These are phyloP conservation scores for Oreortyx pictus DNA, from an alignment of 2,797 vertebrate species.

Conservation along the genomic window DNA sequence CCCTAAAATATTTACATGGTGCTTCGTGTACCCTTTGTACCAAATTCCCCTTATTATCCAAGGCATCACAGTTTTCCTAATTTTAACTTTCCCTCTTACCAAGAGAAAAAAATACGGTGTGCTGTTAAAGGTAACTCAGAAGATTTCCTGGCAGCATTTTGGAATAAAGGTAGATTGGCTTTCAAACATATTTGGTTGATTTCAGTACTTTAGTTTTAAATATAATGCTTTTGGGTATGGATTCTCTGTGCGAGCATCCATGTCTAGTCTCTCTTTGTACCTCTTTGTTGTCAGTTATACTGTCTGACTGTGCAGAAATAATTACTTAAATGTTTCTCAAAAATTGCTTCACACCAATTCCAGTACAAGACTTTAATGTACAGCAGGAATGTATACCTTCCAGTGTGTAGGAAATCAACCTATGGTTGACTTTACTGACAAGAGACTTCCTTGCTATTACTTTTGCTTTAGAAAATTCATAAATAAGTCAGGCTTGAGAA, in stretches of 20 bases:
- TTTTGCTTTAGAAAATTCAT: background rate
- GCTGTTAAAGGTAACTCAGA: background rate
- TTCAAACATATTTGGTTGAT: background rate
- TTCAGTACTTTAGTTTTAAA: background rate
- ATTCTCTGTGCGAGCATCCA: background rate
- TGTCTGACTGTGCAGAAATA: background rate
- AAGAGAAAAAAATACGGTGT: background rate
- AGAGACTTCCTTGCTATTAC: background rate
- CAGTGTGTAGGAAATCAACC: constrained; percentile 41
- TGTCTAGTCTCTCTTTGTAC: background rate
- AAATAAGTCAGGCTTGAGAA: background rate
- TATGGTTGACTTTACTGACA: constrained; percentile 26
- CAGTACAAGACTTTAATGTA: background rate
- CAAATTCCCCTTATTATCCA: background rate
- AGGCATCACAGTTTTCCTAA: background rate
- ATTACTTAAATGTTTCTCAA: background rate
- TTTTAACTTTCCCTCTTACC: background rate
- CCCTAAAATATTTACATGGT: background rate
- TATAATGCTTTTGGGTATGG: background rate
- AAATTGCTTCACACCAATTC: background rate
- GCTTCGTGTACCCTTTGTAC: background rate
- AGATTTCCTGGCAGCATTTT: background rate
- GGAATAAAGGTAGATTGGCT: background rate
- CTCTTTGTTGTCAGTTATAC: background rate
- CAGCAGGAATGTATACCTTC: constrained; percentile 26